Base-by-base conservation (phyloP, 1,140 invertebrate genomes). In the Zaprionus nigranus region DNA sequence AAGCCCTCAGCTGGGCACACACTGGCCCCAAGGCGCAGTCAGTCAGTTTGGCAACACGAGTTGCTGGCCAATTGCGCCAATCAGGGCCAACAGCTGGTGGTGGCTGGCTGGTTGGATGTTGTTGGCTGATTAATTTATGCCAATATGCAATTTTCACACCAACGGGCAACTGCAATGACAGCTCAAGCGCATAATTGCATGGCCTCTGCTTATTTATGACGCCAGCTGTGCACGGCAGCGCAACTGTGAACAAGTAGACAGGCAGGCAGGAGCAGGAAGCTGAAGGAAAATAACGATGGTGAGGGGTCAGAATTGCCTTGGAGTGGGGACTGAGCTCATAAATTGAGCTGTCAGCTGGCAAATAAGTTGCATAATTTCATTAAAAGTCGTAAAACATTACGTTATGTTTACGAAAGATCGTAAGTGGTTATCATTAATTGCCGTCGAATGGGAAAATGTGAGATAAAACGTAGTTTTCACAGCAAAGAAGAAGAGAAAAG, bases 141-240 rank as follows among this genome's bases (percentile, higher is more conserved):
- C 84, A 88, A 87, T 87, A 87, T 87, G 84, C 84, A 88, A 87
- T 87, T 88, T 87, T 87, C 84, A 88, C 84, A 87, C 84, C 84
- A 83, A 78, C 74, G 83, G 82, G 77, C 83, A 87, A 58, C 68
- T 72, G 84, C 78, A 87, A 73, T 84, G 84, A 84, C 84, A 87
- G 84, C 78, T 83, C 84, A 81, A 79, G 84, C 84, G 84, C 75
- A 87, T 87, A 87, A 87, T 87, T 87, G 84, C 84, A 71, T 81
- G 81, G 78, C 74, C 59, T 68, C 67, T 59, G 71, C 75, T 84
- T 87, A 88, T 87, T 87, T 87, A 87, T 88, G 82, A 63, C 51
- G 56, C 68, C 68, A 66, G 65, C 43, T 61, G 67, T 53, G 77
- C 38, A 36, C 11, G 13, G 34, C 20, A 20, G 49, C 13, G 13